Base-by-base conservation (phyloP, 2,888 invertebrate genomes). In the Sesia apiformis region DNA sequence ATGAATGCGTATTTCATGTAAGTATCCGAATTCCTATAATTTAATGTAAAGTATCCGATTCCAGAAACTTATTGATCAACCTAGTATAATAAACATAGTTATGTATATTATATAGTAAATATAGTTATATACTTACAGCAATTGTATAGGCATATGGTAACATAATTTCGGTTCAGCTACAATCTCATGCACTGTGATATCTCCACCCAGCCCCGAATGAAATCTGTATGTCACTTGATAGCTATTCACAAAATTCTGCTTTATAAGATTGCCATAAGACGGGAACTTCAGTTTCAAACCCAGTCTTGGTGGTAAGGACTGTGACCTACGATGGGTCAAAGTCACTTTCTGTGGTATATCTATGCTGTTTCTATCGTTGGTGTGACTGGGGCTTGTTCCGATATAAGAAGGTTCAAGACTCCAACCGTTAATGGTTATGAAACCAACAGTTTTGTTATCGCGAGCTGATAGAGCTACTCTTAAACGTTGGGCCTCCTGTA, bases 131-230 rank as follows among this genome's bases (percentile, higher is more conserved):
- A 92, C 95, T 93, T 88, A 97, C 95, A 98, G 84, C 60, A 98
- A 85, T 77, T 97, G 96, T 66, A 95, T 94, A 1, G 98, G 98
- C 78, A 98, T 93, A 52, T 92, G 91, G 72, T 94, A 97, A 69
- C 96, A 95, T 5, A 97, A 83, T 70, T 94, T 94, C 64, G 96
- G 95, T 78, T 98, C 98, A 0, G 96, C 94, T 94, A 98, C 95
- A 52, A 96, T 93, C 81, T 98, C 98, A 70, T 97, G 96, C 3
- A 98, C 97, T 61, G 95, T 96, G 53, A 98, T 96, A 77, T 98
- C 97, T 1, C 96, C 97, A 0, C 97, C 96, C 39, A 96, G 90
- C 0, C 97, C 96, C 0, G 98, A 97, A 76, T 97, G 97, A 77
- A 98, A 95, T 54, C 97, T 92, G 77, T 94, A 96, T 4, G 96